Percentiles rank a stretch among this genome's conserved stretches.
These are phyloP conservation scores for Pollenia labialis DNA, from an alignment of 2,888 invertebrate species.

Conservation along the genomic window DNA sequence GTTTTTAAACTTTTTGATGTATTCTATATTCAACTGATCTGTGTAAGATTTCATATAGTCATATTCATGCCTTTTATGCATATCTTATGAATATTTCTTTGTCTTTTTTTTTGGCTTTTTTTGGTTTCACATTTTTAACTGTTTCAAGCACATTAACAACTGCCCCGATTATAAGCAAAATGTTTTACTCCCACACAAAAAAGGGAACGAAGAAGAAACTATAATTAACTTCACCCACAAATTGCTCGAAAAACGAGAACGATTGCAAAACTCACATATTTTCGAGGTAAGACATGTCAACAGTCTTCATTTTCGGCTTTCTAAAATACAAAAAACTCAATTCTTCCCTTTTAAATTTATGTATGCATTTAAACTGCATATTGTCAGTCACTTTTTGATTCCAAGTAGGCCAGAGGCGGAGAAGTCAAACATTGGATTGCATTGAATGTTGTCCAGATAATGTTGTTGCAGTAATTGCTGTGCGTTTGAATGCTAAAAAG, in stretches of 20 bases:
- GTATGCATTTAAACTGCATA: neutral
- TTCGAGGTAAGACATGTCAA: constrained; percentile 8
- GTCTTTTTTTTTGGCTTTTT: no score
- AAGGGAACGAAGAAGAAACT: constrained; percentile 1
- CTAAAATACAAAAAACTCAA: neutral
- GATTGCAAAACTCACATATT: constrained; percentile 12
- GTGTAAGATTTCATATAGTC: no score
- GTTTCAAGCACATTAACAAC: neutral
- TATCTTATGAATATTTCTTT: no score
- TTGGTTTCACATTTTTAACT: neutral
- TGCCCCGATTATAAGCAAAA: no score
- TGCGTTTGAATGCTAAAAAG: constrained; percentile 10
- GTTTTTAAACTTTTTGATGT: no score
- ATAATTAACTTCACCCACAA: constrained; percentile 12
- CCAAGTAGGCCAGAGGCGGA: constrained; percentile 47
- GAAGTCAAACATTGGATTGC: constrained; percentile 51
- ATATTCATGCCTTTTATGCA: no score
- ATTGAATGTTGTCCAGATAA: constrained; percentile 11
- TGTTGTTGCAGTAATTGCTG: neutral
- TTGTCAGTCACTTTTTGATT: constrained; percentile 60
- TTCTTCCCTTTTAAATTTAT: no score
- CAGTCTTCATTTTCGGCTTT: neutral
- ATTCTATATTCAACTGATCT: no score
- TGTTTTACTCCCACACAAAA: neutral
- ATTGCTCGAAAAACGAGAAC: neutral